A percentile compares a stretch with the other conserved stretches of the same genome.
Conservation (phyloP, 2,797 vertebrate genomes). For the Hippopotamyrus pictus region DNA sequence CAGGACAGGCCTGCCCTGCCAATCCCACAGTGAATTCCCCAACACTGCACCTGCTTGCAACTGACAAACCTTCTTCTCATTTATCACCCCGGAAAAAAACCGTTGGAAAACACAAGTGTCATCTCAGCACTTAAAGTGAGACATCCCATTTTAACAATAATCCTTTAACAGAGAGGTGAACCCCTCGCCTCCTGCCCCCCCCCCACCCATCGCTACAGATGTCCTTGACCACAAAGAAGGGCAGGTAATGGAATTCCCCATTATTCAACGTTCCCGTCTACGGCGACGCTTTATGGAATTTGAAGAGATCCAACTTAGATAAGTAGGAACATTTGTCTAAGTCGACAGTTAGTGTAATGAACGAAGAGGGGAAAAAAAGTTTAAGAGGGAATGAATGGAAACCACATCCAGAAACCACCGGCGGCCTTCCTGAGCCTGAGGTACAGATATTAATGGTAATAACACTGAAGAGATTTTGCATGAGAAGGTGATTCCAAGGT, state of each 20-base stretch:
- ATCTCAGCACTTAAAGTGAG: not conserved
- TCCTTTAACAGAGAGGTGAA: not conserved
- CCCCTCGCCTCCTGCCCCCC: not conserved
- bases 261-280: not conserved
- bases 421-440: not conserved
- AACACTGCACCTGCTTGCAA: not conserved
- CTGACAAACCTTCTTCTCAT: not conserved
- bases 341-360: not conserved
- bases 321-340: not conserved
- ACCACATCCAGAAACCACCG: not conserved
- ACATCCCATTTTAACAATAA: not conserved
- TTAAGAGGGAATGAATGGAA: not conserved
- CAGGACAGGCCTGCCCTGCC: not conserved
- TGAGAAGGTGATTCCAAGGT: not conserved
- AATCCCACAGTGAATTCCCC: not conserved
- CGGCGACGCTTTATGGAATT: not conserved
- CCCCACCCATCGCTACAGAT: not conserved
- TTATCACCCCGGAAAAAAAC: not conserved
- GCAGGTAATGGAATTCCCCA: not conserved
- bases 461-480: not conserved
- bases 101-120: not conserved
- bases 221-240: not conserved
- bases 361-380: not conserved
- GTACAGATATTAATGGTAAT: not conserved
- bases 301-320: conserved; percentile 15